These are phyloP conservation scores for Eupsilia transversa DNA, from an alignment of 2,888 invertebrate species.

Conservation along the genomic window DNA sequence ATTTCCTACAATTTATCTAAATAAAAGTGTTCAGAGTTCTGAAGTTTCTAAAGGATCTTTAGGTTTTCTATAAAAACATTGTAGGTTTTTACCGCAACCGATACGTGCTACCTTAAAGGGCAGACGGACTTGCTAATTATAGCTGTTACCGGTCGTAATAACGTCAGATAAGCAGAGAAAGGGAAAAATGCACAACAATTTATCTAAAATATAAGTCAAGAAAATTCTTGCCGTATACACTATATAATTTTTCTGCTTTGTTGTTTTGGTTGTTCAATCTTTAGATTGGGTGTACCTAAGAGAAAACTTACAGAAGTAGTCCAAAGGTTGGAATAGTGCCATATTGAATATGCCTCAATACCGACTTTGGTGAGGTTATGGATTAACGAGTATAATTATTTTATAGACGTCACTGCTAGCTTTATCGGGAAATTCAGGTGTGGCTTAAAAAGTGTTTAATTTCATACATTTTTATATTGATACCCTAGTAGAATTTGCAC, in stretches of 20 bases:
- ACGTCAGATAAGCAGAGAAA: conserved; percentile 32
- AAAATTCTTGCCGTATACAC: neutral
- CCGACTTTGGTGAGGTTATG: neutral
- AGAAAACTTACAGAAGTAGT: neutral
- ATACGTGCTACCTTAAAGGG: neutral
- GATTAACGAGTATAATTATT: conserved; percentile 16
- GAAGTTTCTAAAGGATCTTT: neutral
- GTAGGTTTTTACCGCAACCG: neutral
- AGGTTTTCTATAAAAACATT: neutral
- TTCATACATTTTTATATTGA: neutral
- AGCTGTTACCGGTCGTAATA: conserved; percentile 6
- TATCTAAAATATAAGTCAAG: conserved; percentile 9
- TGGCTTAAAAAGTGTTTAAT: neutral
- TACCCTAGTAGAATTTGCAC: neutral
- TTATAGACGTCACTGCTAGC: too few relatives aligned
- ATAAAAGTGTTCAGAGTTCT: neutral
- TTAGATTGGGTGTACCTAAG: neutral
- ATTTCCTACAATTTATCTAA: neutral
- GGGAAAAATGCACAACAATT: conserved; percentile 22
- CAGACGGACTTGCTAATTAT: conserved; percentile 22
- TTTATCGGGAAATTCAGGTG: too few relatives aligned
- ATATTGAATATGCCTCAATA: neutral
- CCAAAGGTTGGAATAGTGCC: neutral
- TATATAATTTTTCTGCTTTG: neutral
- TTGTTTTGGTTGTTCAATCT: neutral